Base-by-base conservation (phyloP, 2,888 invertebrate species). In the Metalampra italica region DNA sequence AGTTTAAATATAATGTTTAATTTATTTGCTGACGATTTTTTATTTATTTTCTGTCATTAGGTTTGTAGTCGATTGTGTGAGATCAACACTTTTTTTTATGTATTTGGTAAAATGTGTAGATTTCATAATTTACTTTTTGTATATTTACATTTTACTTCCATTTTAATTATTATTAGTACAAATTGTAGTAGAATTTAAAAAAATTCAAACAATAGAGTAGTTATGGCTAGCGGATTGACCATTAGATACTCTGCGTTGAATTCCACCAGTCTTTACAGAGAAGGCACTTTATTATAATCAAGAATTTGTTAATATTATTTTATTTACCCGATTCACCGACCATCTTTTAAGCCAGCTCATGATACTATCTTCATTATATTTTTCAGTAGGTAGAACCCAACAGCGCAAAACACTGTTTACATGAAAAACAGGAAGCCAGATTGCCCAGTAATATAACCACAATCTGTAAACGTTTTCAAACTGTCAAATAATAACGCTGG, bases 401-500 rank as follows among this genome's bases (percentile, higher is more conserved):
- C 15, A 39, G 59, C 60, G 68, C 79, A 74, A 86, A 85, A 75
- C 75, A 60, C 63, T 88, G 84, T 88, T 88, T 87, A 88, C 74
- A 78, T 76, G 70, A 82, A 75, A 74, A 70, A 67, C 85, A 82
- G 88, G 86, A 88, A 88, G 77, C 88, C 89, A 88, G 79, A 88
- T 89, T 84, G 87, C 88, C 80, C 60, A 60, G 70, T 82, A 86
- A 87, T 86, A 86, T 74, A 72, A 69, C 69, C 70, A 71, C 64
- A 65, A 74, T 85, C 84, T 83, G 83, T 85, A 86, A 88, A 88
- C 87, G 88, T 89, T 84, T 88, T 89, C 86, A 88, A 89, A 79
- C 87, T 88, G 89, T 88, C 89, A 87, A 88, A 89, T 87, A 87
- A 85, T 84, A 80, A 75, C 70, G 69, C 75, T 87, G 84, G 80